Conservation (phyloP, 2,797 vertebrate genomes). For the Rousettus madagascariensis region DNA sequence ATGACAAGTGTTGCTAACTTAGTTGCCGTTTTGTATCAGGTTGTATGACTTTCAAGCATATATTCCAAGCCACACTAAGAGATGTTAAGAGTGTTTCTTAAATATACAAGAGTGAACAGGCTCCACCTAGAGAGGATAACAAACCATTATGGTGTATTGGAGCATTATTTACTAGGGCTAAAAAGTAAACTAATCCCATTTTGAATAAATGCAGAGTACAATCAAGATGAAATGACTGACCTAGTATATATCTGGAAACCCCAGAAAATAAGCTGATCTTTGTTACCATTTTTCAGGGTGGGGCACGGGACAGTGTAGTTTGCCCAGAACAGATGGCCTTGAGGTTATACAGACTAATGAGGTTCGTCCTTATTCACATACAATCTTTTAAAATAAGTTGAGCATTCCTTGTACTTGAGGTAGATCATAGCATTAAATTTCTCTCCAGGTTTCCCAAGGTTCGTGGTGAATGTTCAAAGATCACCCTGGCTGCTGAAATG, state of each 20-base stretch:
- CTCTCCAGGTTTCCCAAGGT: slow-evolving; percentile 32
- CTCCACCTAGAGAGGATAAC: not conserved
- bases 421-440: not conserved
- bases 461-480: slow-evolving; percentile 15
- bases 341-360: not conserved
- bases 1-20: not conserved
- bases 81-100: not conserved
- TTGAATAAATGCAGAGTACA: slow-evolving; percentile 23
- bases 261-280: not conserved
- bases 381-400: not conserved
- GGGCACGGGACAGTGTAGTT: not conserved
- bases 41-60: not conserved
- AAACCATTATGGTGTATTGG: not conserved
- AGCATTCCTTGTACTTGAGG: not conserved
- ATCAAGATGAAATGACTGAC: not conserved
- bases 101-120: not conserved
- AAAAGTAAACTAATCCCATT: not conserved
- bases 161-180: not conserved
- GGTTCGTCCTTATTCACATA: not conserved
- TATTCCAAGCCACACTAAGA: not conserved
- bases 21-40: slow-evolving; percentile 20
- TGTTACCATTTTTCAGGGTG: not conserved
- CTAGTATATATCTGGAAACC: not conserved
- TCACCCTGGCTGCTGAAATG: not conserved
- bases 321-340: not conserved